Evolutionary conservation across 1,140 invertebrate genomes (phyloP).

Genomic region (Ceratina calcarata): DNA sequence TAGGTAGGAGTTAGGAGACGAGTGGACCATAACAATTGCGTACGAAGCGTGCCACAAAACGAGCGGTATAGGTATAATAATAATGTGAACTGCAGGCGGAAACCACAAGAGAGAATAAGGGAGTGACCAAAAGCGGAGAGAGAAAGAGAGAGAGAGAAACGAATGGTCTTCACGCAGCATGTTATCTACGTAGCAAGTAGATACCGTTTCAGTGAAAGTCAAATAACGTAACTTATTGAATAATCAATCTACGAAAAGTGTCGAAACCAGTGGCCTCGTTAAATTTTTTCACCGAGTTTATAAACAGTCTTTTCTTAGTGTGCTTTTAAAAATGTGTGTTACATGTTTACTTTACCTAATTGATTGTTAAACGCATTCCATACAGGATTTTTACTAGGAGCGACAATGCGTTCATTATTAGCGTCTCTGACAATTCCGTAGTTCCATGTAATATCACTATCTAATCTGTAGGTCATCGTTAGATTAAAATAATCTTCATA

Average conservation of each 20-base stretch:
- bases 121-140: too few species aligned
- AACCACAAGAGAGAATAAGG: too few species aligned
- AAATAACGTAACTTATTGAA: background rate
- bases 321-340: too few species aligned
- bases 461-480: slow-evolving; percentile 84
- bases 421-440: slow-evolving; percentile 73
- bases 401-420: slow-evolving; percentile 58
- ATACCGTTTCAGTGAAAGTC: background rate
- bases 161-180: too few species aligned
- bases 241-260: background rate
- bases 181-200: too few species aligned
- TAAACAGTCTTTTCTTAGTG: too few species aligned
- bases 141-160: too few species aligned
- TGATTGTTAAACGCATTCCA: slow-evolving; percentile 55
- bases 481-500: slow-evolving; percentile 81
- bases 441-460: slow-evolving; percentile 84
- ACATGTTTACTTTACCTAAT: slow-evolving; percentile 32
- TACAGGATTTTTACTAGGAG: slow-evolving; percentile 51
- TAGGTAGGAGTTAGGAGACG: background rate
- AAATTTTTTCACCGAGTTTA: too few species aligned
- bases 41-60: background rate
- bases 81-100: too few species aligned
- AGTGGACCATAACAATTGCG: background rate
- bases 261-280: too few species aligned
- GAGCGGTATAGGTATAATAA: background rate